These are phyloP conservation scores for Acridotheres tristis DNA, from an alignment of 2,797 vertebrate genomes.

Conservation along the genomic window DNA sequence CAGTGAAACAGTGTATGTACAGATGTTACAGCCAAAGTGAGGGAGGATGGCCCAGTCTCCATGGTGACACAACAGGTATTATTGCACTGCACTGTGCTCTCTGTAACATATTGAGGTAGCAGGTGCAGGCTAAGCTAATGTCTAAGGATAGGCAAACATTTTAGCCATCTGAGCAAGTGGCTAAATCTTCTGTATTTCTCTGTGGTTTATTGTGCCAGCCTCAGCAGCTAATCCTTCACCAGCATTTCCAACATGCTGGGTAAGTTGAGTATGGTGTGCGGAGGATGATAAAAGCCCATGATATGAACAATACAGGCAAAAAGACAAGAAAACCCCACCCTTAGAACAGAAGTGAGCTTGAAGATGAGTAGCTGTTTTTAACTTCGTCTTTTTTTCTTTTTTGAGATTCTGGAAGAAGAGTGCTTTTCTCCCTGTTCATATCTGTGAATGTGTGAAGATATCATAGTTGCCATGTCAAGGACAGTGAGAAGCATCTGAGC, in stretches of 20 bases:
- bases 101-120: neutral
- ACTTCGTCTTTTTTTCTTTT: neutral
- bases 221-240: neutral
- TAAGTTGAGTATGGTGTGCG: neutral
- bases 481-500: neutral
- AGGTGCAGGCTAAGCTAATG: neutral
- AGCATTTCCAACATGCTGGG: neutral
- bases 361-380: neutral
- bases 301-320: neutral
- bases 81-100: accelerated
- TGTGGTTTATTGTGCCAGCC: neutral
- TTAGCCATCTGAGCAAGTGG: neutral
- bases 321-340: accelerated
- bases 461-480: neutral
- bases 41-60: neutral
- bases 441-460: neutral
- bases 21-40: neutral
- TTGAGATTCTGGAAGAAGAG: neutral
- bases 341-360: neutral
- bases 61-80: accelerated
- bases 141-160: neutral
- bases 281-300: neutral
- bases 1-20: neutral
- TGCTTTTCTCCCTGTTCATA: neutral
- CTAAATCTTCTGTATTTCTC: neutral